Evolutionary conservation across 92 coral and sea anemone genomes (phyloP).

Genomic region (Ricordea florida): DNA sequence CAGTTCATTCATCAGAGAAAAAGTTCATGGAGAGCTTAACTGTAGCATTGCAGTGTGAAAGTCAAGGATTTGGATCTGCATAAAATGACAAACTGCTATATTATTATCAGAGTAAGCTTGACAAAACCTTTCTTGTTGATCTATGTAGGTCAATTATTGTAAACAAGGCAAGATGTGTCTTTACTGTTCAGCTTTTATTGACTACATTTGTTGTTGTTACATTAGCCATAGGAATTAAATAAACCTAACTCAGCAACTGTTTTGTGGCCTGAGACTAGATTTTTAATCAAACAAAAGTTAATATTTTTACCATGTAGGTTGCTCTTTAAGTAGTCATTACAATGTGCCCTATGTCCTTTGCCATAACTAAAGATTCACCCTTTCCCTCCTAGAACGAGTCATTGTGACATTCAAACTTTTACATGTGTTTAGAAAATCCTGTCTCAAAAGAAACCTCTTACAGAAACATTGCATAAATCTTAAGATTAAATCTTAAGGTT

Average conservation of each 20-base stretch:
- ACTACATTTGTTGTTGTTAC: slow-evolving; percentile 11
- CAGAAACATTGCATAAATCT: not conserved
- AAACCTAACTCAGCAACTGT: not conserved
- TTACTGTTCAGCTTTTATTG: not conserved
- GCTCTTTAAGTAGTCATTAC: not conserved
- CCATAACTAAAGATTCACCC: not conserved
- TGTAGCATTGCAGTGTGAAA: slow-evolving; percentile 52
- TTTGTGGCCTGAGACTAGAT: not conserved
- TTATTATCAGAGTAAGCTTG: not conserved
- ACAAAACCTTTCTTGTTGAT: not conserved
- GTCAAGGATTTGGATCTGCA: slow-evolving; percentile 58
- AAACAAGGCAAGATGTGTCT: slow-evolving; percentile 3
- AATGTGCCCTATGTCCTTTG: not conserved
- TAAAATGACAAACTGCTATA: not conserved
- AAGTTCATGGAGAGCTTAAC: slow-evolving; percentile 43
- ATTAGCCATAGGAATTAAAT: slow-evolving; percentile 3
- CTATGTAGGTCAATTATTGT: not conserved
- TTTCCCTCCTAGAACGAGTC: not conserved
- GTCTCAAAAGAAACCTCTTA: not conserved
- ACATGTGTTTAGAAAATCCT: not conserved
- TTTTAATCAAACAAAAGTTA: slow-evolving; percentile 10
- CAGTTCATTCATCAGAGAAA: slow-evolving; percentile 54
- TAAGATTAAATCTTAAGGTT: not conserved
- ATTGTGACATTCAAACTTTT: slow-evolving; percentile 1
- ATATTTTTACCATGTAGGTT: not conserved